Percentiles rank a stretch among this genome's conserved stretches.
phyloP scores from a whole-genome alignment of 2,888 invertebrate genomes.

The Sarcophaga subvicina region DNA sequence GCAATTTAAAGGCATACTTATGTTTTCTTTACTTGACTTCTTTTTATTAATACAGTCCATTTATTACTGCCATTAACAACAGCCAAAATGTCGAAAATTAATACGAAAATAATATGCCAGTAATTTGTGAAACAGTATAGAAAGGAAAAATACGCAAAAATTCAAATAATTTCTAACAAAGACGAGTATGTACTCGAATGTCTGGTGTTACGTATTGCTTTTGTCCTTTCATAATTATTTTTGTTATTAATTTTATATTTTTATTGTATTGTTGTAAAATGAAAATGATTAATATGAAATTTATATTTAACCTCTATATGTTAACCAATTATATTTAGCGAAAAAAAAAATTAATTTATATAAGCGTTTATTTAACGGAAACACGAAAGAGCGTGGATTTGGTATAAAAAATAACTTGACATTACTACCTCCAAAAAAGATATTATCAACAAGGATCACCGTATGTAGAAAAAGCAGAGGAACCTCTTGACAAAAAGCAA shows the following conservation, averaged over 20 bases:
- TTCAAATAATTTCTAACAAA: not conserved
- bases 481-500: too few species aligned
- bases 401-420: not conserved
- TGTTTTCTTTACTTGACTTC: not conserved
- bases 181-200: not conserved
- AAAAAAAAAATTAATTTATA: not conserved
- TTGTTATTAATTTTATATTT: slow-evolving; percentile 35
- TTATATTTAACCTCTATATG: slow-evolving; percentile 51
- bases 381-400: slow-evolving; percentile 5
- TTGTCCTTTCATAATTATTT: slow-evolving; percentile 8
- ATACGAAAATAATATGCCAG: not conserved
- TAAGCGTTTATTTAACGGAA: slow-evolving; percentile 9
- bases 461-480: too few species aligned
- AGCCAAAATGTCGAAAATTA: not conserved
- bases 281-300: slow-evolving; percentile 32
- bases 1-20: not conserved
- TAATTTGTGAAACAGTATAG: not conserved
- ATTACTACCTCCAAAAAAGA: not conserved
- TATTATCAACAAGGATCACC: too few species aligned
- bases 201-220: not conserved
- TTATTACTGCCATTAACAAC: not conserved
- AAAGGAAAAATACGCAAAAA: not conserved
- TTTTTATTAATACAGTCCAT: not conserved
- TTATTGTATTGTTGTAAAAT: slow-evolving; percentile 46
- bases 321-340: slow-evolving; percentile 44